phyloP scores from a whole-genome alignment of 2,113 vertebrate species.

The Riparia riparia region DNA sequence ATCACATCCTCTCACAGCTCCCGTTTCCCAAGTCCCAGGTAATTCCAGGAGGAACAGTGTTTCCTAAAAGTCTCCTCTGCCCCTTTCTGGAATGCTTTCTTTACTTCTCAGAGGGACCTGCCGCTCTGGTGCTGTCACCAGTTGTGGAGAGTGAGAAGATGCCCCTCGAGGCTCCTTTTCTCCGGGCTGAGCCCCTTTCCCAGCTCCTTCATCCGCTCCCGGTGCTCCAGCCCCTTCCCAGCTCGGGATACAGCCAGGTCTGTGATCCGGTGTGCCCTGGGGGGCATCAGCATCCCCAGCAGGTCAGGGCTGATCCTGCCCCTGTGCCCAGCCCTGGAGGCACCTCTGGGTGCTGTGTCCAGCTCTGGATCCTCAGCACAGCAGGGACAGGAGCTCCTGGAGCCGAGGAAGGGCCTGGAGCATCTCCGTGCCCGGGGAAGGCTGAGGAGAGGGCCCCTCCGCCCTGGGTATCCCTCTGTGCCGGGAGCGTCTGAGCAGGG shows the following conservation, averaged over 20 bases:
- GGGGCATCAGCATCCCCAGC: not conserved
- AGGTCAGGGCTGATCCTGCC: not conserved
- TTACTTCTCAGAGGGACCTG: rapidly evolving
- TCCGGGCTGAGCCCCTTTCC: not conserved
- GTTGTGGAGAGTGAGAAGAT: not conserved
- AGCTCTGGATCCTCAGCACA: not conserved
- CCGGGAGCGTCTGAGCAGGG: not conserved
- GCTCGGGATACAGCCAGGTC: not conserved
- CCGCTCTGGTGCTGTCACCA: not conserved
- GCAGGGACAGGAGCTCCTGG: not conserved
- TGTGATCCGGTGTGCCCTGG: not conserved
- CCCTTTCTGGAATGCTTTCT: rapidly evolving
- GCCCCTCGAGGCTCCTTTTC: not conserved
- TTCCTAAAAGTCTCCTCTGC: rapidly evolving
- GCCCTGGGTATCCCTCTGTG: not conserved
- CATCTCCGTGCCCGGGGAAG: not conserved
- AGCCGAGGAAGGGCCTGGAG: not conserved
- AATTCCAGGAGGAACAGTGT: rapidly evolving
- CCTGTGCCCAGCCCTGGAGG: too few relatives aligned
- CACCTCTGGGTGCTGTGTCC: not conserved
- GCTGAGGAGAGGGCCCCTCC: not conserved
- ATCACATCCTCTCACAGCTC: rapidly evolving
- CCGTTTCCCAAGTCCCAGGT: rapidly evolving
- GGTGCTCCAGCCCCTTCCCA: not conserved
- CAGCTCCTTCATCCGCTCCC: not conserved